phyloP scores from a whole-genome alignment of 2,888 invertebrate species.

The Incurvaria masculella region DNA sequence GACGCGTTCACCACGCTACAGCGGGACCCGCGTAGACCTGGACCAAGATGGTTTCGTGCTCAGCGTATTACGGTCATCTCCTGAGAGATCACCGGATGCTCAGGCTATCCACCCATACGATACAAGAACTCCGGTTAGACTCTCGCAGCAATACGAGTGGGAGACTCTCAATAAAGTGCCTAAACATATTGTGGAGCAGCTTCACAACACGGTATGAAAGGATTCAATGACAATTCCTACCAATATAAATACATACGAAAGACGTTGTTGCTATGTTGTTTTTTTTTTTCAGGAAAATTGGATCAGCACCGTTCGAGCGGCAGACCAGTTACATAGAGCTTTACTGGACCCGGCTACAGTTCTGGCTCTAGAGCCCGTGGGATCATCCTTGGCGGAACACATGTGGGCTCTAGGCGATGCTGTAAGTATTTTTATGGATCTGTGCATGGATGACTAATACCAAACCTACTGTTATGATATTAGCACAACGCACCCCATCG shows the following conservation, averaged over 20 bases:
- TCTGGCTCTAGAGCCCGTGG: constrained; percentile 37
- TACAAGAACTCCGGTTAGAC: constrained; percentile 31
- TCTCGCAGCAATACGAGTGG: constrained; percentile 49
- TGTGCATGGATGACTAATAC: too few species aligned
- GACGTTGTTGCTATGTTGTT: too few species aligned
- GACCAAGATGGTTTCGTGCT: constrained; percentile 44
- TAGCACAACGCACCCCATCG: too few species aligned
- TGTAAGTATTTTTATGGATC: constrained; percentile 29
- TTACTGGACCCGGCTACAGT: constrained; percentile 34
- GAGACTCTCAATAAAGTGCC: constrained; percentile 62
- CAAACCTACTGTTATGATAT: too few species aligned
- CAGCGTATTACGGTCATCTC: constrained; percentile 35
- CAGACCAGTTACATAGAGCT: constrained; percentile 45
- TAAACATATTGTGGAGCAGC: constrained; percentile 58
- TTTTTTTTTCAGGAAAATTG: constrained; percentile 43
- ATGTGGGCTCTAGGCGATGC: constrained; percentile 50
- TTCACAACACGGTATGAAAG: constrained; percentile 65
- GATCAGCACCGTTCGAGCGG: constrained; percentile 47
- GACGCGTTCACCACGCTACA: constrained; percentile 49
- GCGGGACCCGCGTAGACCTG: constrained; percentile 29
- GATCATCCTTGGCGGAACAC: constrained; percentile 40
- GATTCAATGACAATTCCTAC: too few species aligned
- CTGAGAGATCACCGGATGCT: constrained; percentile 22
- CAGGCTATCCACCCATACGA: constrained; percentile 25
- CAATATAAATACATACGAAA: too few species aligned